A percentile compares a stretch with the other conserved stretches of the same genome.
phyloP scores from a whole-genome alignment of 2,113 vertebrate genomes.

The Prietella phreatophila region DNA sequence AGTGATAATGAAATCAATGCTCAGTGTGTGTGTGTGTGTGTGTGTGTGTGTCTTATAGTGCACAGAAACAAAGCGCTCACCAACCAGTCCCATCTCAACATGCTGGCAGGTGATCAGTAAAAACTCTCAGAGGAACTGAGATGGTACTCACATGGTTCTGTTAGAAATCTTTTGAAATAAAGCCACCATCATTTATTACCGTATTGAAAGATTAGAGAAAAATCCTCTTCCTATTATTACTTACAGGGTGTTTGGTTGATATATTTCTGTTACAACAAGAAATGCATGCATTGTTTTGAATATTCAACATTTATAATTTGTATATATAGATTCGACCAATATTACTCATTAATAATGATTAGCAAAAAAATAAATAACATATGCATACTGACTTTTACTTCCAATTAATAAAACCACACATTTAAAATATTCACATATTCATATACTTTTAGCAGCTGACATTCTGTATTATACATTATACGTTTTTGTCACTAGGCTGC shows the following conservation, averaged over 20 bases:
- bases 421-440: background rate
- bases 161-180: conserved; percentile 17
- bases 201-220: background rate
- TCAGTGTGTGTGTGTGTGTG: conserved; percentile 10
- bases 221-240: background rate
- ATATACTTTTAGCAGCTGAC: background rate
- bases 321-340: background rate
- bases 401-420: background rate
- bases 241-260: background rate
- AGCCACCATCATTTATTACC: conserved; percentile 20
- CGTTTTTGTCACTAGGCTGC: background rate
- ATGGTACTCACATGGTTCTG: conserved; percentile 22
- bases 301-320: background rate
- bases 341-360: background rate
- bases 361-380: background rate
- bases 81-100: conserved; percentile 14
- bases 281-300: background rate
- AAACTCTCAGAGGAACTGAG: background rate
- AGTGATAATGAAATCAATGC: conserved; percentile 27
- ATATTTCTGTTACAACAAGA: background rate
- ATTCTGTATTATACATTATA: background rate
- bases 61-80: background rate
- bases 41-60: conserved; percentile 21
- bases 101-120: conserved; percentile 31
- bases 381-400: background rate